Evolutionary conservation across 2,113 vertebrate species (phyloP).

Genomic region (Pan troglodytes): NHGRI_mPanTro3-v2.1_pri NC_072398.2:151778001-151778500

Average conservation of each 20-base stretch:
- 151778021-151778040: not conserved
- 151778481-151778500: not conserved
- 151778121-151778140: not conserved
- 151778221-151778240: not conserved
- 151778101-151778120: slow-evolving; percentile 37
- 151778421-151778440: not conserved
- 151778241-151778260: not conserved
- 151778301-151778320: not conserved
- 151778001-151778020: not conserved
- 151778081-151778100: not conserved
- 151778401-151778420: not conserved
- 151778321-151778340: not conserved
- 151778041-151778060: not conserved
- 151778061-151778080: not conserved
- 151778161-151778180: not conserved
- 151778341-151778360: not conserved
- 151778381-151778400: not conserved
- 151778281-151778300: not conserved
- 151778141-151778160: not conserved
- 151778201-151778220: not conserved
- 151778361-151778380: not conserved
- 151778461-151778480: not conserved
- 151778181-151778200: not conserved
- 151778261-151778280: not conserved
- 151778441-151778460: not conserved